Evolutionary conservation across 2,888 invertebrate species (phyloP), one percentile per base, ranked within the genome.

Genomic region (Liodrosophila aerea): DNA sequence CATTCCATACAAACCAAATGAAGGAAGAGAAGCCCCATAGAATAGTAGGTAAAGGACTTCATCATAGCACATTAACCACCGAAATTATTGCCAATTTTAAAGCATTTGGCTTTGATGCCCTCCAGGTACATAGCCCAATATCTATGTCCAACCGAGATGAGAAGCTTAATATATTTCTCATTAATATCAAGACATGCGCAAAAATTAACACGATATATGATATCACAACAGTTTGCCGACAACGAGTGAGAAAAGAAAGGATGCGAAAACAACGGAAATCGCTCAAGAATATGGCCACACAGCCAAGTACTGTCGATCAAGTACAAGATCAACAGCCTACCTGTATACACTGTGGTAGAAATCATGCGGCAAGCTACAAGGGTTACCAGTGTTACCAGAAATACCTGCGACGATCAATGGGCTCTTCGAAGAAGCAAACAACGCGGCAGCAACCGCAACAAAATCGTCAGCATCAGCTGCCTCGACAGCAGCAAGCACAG

Each of bases 61-160:
- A 54, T 13, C 12, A 54, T 15, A 54, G 46, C 27, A 46, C 53
- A 3, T n/a, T 40, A 27, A 54, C 13, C 1, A 33, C 33, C 1
- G 46, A 40, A 0, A 54, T 54, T 22, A 18, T 5, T 16, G 45
- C 39, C 5, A 13, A 46, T n/a, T 13, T 40, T 33, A 13, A 40
- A 40, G 31, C 7, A 40, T 22, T 4, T 18, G 39, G 49, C 18
- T 44, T 45, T 12, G 34, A 45, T 34, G 50, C 7, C 8, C 33
- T 40, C 1, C 50, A 50, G 8, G 9, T 51, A 7, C 51, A 51
- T 29, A 43, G 44, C 13, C 52, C 44, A 18, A 44, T 12, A 22
- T 37, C 43, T 1, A 18, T 44, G 8, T 8, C 0, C 1, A 33
- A 46, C 4, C 4, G 13, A 15, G 46, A 46, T 0, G 15, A 36